Percentiles rank a stretch among this genome's conserved stretches.
These are phyloP conservation scores for Drosophila takahashii DNA, from an alignment of 1,140 invertebrate genomes.

Conservation along the genomic window DNA sequence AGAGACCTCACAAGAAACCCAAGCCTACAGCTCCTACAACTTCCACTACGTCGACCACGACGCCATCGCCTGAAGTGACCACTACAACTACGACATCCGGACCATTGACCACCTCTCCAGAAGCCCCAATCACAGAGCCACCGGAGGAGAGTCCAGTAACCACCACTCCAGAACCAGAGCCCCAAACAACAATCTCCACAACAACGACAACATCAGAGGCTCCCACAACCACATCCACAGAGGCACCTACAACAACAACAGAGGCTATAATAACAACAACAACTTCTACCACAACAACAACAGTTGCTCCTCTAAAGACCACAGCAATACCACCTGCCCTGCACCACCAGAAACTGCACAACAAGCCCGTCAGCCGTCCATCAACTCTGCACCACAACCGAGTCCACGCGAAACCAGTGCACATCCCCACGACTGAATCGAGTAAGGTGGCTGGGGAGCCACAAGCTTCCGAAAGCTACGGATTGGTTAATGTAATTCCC, in stretches of 20 bases:
- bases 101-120: conserved; percentile 64
- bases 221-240: conserved; percentile 37
- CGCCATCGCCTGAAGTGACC: conserved; percentile 12
- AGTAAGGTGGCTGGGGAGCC: conserved; percentile 12
- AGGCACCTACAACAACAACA: conserved; percentile 11
- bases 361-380: conserved; percentile 28
- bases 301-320: conserved; percentile 52
- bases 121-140: conserved; percentile 53
- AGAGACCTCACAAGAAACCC: conserved; percentile 57
- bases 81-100: conserved; percentile 42
- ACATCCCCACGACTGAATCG: conserved; percentile 51
- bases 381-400: conserved; percentile 48
- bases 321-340: conserved; percentile 68
- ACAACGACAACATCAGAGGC: conserved; percentile 61
- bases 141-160: conserved; percentile 37
- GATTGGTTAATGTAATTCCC: conserved; percentile 50
- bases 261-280: conserved; percentile 5
- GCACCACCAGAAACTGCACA: conserved; percentile 58
- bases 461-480: conserved; percentile 45
- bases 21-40: conserved; percentile 52
- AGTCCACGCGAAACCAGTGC: conserved; percentile 52
- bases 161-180: conserved; percentile 68
- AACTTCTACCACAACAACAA: conserved; percentile 5
- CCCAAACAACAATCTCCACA: conserved; percentile 50
- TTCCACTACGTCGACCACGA: conserved; percentile 22